A percentile compares a stretch with the other conserved stretches of the same genome.
phyloP scores from a whole-genome alignment of 2,888 invertebrate species.

The Drosophila leonis region DNA sequence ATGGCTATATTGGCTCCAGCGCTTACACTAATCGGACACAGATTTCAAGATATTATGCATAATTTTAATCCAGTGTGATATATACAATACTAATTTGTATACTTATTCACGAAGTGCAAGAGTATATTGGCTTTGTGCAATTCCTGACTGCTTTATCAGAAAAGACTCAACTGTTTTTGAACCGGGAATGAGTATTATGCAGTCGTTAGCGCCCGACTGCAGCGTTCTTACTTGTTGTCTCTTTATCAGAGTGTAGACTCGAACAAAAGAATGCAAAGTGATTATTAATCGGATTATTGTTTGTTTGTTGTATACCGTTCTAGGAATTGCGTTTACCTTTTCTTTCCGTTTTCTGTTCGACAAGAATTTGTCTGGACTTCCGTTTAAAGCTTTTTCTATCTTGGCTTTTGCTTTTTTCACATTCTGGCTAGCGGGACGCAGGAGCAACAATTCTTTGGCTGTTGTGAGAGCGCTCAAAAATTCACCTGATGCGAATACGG shows the following conservation, averaged over 20 bases:
- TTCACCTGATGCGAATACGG: conserved; percentile 63
- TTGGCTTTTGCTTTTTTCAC: conserved; percentile 55
- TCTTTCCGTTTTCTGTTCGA: conserved; percentile 30
- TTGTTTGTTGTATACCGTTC: conserved; percentile 3
- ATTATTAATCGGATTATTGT: not conserved
- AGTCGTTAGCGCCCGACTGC: no score
- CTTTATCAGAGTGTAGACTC: not conserved
- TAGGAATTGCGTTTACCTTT: conserved; percentile 34
- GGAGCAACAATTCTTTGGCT: conserved; percentile 63
- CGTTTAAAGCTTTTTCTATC: conserved; percentile 56
- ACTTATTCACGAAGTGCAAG: no score
- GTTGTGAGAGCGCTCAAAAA: conserved; percentile 65
- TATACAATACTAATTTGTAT: no score
- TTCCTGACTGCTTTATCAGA: no score
- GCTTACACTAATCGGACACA: no score
- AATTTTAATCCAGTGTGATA: no score
- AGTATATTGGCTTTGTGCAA: no score
- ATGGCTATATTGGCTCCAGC: no score
- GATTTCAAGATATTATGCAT: no score
- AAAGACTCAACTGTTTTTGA: no score
- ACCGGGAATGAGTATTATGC: no score
- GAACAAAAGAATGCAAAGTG: not conserved
- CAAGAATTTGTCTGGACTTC: conserved; percentile 19
- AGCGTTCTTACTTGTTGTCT: not conserved
- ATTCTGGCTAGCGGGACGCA: conserved; percentile 66